These are phyloP conservation scores for Aphodius granarius DNA, from an alignment of 2,888 invertebrate species.

Conservation along the genomic window DNA sequence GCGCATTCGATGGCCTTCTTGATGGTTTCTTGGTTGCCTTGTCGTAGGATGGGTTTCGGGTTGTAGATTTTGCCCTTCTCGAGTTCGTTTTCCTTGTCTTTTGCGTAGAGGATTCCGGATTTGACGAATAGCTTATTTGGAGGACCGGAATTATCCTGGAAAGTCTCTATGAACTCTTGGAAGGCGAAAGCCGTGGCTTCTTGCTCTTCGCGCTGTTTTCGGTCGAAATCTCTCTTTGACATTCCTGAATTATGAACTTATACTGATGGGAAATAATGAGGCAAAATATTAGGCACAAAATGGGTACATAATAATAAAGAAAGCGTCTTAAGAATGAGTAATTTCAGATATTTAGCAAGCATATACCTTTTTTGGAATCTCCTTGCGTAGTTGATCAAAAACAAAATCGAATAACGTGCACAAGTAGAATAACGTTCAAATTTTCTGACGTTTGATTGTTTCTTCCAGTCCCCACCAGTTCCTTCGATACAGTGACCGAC, in stretches of 20 bases:
- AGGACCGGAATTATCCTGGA: constrained; percentile 67
- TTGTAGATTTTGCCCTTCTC: constrained; percentile 88
- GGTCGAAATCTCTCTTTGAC: constrained; percentile 78
- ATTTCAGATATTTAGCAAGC: not conserved
- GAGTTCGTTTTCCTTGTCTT: constrained; percentile 77
- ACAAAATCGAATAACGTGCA: not conserved
- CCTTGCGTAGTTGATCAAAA: not conserved
- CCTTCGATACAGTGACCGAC: not conserved
- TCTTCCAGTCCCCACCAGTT: not conserved
- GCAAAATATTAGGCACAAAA: not conserved
- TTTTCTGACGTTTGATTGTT: not conserved
- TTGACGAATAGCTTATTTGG: constrained; percentile 69
- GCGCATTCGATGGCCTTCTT: constrained; percentile 70
- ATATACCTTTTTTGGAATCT: not conserved
- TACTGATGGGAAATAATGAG: not conserved
- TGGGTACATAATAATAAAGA: not conserved
- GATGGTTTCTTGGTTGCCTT: constrained; percentile 57
- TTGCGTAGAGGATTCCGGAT: constrained; percentile 91
- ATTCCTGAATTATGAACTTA: constrained; percentile 22
- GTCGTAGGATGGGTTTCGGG: constrained; percentile 73
- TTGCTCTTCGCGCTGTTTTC: constrained; percentile 79
- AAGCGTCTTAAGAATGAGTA: not conserved
- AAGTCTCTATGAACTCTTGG: constrained; percentile 95
- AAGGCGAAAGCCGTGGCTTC: constrained; percentile 88
- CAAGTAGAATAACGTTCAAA: not conserved